Evolutionary conservation across 2,113 vertebrate species (phyloP).

Genomic region (Phodopus roborovskii): DNA sequence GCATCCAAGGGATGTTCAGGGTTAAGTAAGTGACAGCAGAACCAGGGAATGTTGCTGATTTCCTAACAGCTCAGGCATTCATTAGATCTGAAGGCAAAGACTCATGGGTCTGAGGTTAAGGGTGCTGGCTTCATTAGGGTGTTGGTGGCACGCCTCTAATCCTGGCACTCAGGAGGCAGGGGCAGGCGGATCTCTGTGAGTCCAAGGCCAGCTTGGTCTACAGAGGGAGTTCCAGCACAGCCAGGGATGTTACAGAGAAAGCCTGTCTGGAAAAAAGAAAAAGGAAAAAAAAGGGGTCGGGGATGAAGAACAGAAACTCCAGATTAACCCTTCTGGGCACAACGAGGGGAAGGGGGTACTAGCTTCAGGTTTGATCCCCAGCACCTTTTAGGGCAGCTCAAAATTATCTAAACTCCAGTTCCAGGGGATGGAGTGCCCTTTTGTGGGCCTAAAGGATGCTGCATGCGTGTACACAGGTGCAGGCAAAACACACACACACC

Average conservation of each 20-base stretch:
- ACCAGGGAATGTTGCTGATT: neutral
- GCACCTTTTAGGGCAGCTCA: neutral
- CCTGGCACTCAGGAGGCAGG: neutral
- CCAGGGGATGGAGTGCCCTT: neutral
- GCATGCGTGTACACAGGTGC: neutral
- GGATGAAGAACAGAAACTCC: too few species aligned
- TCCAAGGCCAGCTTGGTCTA: neutral
- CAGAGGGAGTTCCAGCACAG: neutral
- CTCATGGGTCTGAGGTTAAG: neutral
- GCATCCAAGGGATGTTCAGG: neutral
- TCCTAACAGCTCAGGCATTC: neutral
- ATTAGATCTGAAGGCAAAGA: constrained; percentile 17
- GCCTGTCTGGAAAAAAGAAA: neutral
- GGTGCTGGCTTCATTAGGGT: neutral
- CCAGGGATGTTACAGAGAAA: neutral
- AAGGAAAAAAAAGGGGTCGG: too few species aligned
- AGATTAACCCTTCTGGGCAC: too few species aligned
- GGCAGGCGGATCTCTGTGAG: neutral
- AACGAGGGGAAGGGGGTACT: too few species aligned
- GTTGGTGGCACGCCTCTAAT: neutral
- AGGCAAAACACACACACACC: neutral
- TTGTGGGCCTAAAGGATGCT: neutral
- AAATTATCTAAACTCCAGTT: too few species aligned
- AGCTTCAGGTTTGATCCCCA: neutral
- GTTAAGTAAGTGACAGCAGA: neutral